Conservation (phyloP, 1,140 invertebrate species). For the Archivesica marissinica region DNA sequence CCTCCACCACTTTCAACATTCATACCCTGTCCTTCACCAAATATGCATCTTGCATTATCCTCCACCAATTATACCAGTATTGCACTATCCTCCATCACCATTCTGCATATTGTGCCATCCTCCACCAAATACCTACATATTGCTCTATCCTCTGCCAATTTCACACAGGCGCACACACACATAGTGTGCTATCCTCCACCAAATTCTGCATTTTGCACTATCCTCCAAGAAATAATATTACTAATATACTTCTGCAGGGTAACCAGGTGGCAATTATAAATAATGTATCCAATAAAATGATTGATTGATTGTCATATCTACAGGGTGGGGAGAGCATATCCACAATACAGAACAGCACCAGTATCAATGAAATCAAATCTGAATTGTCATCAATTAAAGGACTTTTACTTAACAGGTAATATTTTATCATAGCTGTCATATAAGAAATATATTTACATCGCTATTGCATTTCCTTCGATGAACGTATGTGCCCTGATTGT, state of each 20-base stretch:
- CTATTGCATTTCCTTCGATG: too few relatives aligned
- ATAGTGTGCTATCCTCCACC: not conserved
- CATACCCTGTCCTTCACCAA: too few relatives aligned
- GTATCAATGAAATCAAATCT: slow-evolving; percentile 73
- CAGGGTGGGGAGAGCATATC: slow-evolving; percentile 37
- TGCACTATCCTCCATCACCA: too few relatives aligned
- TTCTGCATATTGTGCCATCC: too few relatives aligned
- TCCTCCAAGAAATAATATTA: not conserved
- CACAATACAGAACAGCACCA: slow-evolving; percentile 63
- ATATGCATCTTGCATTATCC: too few relatives aligned
- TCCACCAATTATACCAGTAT: too few relatives aligned
- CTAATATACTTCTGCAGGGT: not conserved
- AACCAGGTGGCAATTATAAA: not conserved
- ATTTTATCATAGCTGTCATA: not conserved
- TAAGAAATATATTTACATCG: too few relatives aligned
- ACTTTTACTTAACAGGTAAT: slow-evolving; percentile 75
- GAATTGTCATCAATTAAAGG: slow-evolving; percentile 77
- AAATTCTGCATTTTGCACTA: not conserved
- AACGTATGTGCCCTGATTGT: too few relatives aligned
- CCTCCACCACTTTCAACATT: too few relatives aligned
- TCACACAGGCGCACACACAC: not conserved
- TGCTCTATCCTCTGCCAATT: too few relatives aligned
- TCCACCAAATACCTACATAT: too few relatives aligned
- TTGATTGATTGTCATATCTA: not conserved
- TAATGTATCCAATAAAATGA: not conserved